Conservation (phyloP, 2,113 vertebrate species). For the Nymphicus hollandicus region DNA sequence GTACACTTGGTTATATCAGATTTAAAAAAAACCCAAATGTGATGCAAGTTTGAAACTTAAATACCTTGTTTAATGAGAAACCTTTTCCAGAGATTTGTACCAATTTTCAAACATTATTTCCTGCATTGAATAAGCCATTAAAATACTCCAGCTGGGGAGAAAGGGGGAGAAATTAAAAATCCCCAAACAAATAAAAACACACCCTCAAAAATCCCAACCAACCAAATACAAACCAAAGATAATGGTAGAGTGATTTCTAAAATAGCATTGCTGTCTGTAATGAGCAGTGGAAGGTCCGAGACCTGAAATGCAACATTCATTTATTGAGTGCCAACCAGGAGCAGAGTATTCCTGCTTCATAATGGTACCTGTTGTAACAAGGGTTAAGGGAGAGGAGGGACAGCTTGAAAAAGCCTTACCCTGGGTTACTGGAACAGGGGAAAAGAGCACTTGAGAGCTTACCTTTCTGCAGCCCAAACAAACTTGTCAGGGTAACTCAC, state of each 20-base stretch:
- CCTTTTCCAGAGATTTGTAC: not conserved
- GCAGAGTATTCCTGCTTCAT: not conserved
- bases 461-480: not conserved
- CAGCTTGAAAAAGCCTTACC: not conserved
- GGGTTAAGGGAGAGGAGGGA: not conserved
- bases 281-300: not conserved
- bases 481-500: not conserved
- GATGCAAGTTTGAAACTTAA: not conserved
- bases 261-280: accelerated
- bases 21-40: not conserved
- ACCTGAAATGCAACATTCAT: not conserved
- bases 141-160: not conserved
- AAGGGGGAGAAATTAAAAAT: not conserved
- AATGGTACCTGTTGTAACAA: not conserved
- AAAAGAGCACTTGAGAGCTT: not conserved
- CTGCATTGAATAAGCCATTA: not conserved
- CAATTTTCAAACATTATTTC: not conserved
- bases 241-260: not conserved
- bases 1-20: not conserved
- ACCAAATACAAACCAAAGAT: not conserved
- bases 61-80: not conserved
- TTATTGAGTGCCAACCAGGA: no score
- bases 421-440: no score
- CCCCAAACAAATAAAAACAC: not conserved
- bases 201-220: not conserved